Conservation (phyloP, 2,888 invertebrate genomes). For the Coleophora flavipennella region DNA sequence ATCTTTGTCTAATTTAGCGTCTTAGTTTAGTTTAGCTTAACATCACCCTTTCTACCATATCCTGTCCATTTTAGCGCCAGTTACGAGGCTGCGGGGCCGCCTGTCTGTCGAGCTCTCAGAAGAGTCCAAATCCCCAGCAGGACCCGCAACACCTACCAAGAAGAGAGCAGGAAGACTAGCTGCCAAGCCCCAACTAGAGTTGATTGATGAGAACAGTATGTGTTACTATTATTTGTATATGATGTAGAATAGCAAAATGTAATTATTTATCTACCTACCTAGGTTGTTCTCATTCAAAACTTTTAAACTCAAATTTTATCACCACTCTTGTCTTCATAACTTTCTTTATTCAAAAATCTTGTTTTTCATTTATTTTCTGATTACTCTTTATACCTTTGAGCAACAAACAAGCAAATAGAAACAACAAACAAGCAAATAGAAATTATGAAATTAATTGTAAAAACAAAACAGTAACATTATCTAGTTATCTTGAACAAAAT, state of each 20-base stretch:
- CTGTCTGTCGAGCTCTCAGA: slow-evolving; percentile 50
- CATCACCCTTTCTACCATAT: not conserved
- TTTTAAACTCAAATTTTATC: not conserved
- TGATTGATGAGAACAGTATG: slow-evolving; percentile 60
- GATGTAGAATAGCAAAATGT: too few species aligned
- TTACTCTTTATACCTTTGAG: too few species aligned
- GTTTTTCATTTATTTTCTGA: too few species aligned
- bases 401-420: too few species aligned
- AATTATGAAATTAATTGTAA: too few species aligned
- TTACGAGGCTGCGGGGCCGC: slow-evolving; percentile 46
- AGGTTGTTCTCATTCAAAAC: not conserved
- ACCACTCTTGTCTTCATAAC: not conserved
- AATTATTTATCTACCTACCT: not conserved
- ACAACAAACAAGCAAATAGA: too few species aligned
- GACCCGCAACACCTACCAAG: slow-evolving; percentile 52
- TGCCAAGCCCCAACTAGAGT: slow-evolving; percentile 52
- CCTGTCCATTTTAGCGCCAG: slow-evolving; percentile 22
- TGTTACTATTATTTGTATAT: too few species aligned
- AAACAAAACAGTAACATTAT: too few species aligned
- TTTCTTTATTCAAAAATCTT: too few species aligned
- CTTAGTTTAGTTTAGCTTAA: not conserved
- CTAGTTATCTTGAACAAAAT: too few species aligned
- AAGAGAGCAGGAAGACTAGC: slow-evolving; percentile 42
- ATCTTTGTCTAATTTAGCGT: too few species aligned
- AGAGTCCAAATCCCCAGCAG: slow-evolving; percentile 43